Base-by-base conservation (phyloP, 2,797 vertebrate genomes). In the Sciaenops ocellatus region DNA sequence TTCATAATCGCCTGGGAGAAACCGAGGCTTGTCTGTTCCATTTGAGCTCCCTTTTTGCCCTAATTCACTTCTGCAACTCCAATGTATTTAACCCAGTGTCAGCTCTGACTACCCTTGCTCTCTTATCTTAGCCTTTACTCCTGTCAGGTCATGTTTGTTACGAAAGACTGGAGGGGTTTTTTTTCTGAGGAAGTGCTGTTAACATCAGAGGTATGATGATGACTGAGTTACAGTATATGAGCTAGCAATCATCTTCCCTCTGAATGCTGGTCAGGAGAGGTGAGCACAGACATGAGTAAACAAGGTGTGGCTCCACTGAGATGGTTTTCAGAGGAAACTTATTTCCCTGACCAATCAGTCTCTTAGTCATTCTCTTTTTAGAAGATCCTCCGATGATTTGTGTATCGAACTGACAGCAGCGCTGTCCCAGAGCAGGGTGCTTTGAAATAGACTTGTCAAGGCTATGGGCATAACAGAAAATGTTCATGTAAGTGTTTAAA, bases 81-180 rank as follows among this genome's bases (percentile, higher is more conserved):
- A 87, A 90, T 83, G 87, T 82, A 83, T 94, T 94, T 93, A 95
- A 90, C 90, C 93, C 83, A 84, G 75, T 87, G 91, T 93, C 93
- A 91, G 68, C 76, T 78, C 74, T 34, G 79, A 81, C 88, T 89
- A 76, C 84, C 83, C 76, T 61, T 13, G 68, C 78, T 83, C 85
- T 88, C 84, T 88, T 80, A 72, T 90, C 76, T 54, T 73, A 84
- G 89, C 85, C 81, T 83, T 87, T 89, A 85, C 77, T 89, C 84
- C 73, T 89, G 92, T 93, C 94, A 87, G 83, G 77, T 90, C 84
- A 78, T 73, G 85, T 94, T 93, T 93, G 86, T 92, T 91, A 88
- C 56, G n/a, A 89, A 93, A 92, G 79, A 89, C 68, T 74, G 85
- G 84, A 88, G 65, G 83, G 68, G 30, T 65, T 79, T 85, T 86